Evolutionary conservation across 2,797 vertebrate species (phyloP).

Genomic region (Sebastes vulpes): DNA sequence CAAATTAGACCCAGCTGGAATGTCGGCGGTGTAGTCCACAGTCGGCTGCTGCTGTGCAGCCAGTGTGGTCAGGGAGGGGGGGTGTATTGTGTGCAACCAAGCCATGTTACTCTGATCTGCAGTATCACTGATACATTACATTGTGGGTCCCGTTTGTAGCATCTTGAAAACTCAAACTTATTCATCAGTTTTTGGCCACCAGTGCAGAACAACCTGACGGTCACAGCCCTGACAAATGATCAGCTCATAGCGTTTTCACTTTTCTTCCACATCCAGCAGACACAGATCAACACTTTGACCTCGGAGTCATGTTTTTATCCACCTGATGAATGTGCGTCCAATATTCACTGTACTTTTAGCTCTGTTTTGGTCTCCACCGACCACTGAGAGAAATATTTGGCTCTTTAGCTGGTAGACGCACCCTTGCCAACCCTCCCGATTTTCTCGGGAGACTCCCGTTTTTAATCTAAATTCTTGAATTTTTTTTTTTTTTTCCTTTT

Average conservation of each 20-base stretch:
- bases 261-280: no score
- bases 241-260: not conserved
- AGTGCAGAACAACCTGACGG: not conserved
- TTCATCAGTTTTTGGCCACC: not conserved
- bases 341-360: not conserved
- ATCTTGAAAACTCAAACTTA: not conserved
- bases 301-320: not conserved
- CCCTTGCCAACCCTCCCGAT: no score
- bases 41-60: slow-evolving; percentile 41
- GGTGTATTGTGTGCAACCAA: not conserved
- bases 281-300: no score
- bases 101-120: not conserved
- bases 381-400: no score
- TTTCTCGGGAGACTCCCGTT: no score
- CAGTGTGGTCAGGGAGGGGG: slow-evolving; percentile 33
- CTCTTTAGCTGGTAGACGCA: no score
- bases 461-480: no score
- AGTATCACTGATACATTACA: not conserved
- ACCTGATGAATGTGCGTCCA: not conserved
- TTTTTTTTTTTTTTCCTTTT: no score
- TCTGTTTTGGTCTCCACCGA: not conserved
- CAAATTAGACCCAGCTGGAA: slow-evolving; percentile 78
- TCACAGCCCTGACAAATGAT: not conserved
- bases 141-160: not conserved
- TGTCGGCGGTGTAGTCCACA: slow-evolving; percentile 40